Conservation (phyloP, 2,888 invertebrate species). For the Hydroisotoma schaefferi region DNA sequence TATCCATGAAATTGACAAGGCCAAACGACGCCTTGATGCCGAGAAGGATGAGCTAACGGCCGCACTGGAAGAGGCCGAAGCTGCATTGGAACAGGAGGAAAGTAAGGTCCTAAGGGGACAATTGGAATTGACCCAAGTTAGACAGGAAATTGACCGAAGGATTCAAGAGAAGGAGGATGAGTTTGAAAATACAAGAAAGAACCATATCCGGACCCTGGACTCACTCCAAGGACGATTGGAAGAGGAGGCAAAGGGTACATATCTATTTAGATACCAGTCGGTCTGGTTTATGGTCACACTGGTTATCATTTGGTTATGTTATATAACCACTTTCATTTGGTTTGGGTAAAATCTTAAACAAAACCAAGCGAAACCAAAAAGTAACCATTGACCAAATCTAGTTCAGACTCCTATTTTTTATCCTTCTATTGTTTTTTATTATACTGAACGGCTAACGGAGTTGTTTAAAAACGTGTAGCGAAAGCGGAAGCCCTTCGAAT, state of each 20-base stretch:
- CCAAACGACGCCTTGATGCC: conserved; percentile 95
- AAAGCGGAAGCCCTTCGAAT: conserved; percentile 99
- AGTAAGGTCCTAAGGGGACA: conserved; percentile 97
- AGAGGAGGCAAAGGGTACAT: conserved; percentile 97
- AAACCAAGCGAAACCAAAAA: too few species aligned
- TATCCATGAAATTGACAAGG: conserved; percentile 99
- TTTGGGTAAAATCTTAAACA: too few species aligned
- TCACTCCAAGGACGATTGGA: conserved; percentile 99
- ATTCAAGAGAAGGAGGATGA: conserved; percentile 83
- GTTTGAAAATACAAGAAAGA: conserved; percentile 99
- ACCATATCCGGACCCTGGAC: conserved; percentile 98
- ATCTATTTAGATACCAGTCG: too few species aligned
- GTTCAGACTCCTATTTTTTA: too few species aligned
- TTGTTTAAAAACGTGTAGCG: too few species aligned
- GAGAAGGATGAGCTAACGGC: conserved; percentile 96
- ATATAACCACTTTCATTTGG: too few species aligned
- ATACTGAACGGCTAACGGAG: too few species aligned
- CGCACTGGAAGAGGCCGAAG: conserved; percentile 97
- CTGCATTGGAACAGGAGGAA: conserved; percentile 99
- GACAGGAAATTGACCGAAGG: conserved; percentile 49
- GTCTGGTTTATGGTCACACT: too few species aligned
- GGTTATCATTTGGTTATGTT: too few species aligned
- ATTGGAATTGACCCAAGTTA: conserved; percentile 84
- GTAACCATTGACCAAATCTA: too few species aligned
- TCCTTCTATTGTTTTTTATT: too few species aligned